phyloP scores from a whole-genome alignment of 2,888 invertebrate species.

The Zonitis immaculata region DNA sequence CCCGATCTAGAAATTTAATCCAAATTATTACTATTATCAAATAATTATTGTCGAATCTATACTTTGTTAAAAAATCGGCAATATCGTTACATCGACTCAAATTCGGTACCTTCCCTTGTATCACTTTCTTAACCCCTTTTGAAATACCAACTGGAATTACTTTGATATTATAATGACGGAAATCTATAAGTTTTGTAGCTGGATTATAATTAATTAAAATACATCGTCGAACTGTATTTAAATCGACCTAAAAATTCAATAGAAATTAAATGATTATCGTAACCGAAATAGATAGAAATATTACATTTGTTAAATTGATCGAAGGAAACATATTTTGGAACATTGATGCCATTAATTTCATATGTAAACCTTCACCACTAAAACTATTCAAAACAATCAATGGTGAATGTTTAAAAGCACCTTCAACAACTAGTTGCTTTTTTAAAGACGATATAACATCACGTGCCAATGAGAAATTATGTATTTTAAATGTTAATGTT shows the following conservation, averaged over 20 bases:
- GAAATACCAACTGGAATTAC: slow-evolving; percentile 87
- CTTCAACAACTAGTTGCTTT: slow-evolving; percentile 76
- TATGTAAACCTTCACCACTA: slow-evolving; percentile 80
- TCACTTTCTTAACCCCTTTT: slow-evolving; percentile 86
- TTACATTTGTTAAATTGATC: slow-evolving; percentile 87
- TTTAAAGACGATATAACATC: slow-evolving; percentile 84
- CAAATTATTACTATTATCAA: slow-evolving; percentile 5
- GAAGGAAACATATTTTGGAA: slow-evolving; percentile 99
- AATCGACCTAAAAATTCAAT: slow-evolving; percentile 66
- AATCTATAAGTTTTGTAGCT: slow-evolving; percentile 77
- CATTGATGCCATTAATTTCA: slow-evolving; percentile 90
- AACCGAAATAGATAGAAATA: slow-evolving; percentile 34
- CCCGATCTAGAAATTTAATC: slow-evolving; percentile 54
- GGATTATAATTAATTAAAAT: slow-evolving; percentile 87
- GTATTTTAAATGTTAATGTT: slow-evolving; percentile 82
- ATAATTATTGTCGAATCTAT: slow-evolving; percentile 42
- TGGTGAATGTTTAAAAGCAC: slow-evolving; percentile 83
- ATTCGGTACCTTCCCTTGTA: slow-evolving; percentile 88
- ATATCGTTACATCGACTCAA: slow-evolving; percentile 78
- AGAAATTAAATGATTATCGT: slow-evolving; percentile 1
- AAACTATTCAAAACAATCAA: slow-evolving; percentile 88
- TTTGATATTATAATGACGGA: slow-evolving; percentile 93
- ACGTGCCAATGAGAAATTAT: slow-evolving; percentile 73
- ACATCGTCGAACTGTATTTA: slow-evolving; percentile 82
- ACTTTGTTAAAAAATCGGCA: slow-evolving; percentile 83